These are phyloP conservation scores for Scaptomyza graminum DNA, from an alignment of 1,140 invertebrate genomes.

Conservation along the genomic window DNA sequence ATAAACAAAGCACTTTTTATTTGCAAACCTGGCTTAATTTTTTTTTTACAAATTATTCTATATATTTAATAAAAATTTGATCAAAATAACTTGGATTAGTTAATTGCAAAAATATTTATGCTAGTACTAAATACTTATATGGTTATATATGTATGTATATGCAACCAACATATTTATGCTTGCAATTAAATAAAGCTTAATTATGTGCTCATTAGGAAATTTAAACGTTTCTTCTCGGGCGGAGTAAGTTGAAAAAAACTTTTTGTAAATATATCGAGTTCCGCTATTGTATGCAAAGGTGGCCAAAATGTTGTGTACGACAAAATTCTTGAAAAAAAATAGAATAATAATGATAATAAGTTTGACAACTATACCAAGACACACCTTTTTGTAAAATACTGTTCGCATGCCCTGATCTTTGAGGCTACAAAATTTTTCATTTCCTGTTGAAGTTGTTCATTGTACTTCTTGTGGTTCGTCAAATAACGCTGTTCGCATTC, in stretches of 20 bases:
- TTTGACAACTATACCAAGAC: neutral
- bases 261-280: constrained; percentile 40
- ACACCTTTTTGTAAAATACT: constrained; percentile 46
- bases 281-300: constrained; percentile 49
- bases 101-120: constrained; percentile 15
- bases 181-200: constrained; percentile 32
- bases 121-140: neutral
- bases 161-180: constrained; percentile 13
- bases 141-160: too few relatives aligned
- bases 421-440: constrained; percentile 23
- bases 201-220: constrained; percentile 49
- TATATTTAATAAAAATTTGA: too few relatives aligned
- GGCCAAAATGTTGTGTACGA: constrained; percentile 53
- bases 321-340: constrained; percentile 25
- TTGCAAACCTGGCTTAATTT: too few relatives aligned
- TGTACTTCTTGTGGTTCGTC: constrained; percentile 22
- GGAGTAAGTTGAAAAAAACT: constrained; percentile 50
- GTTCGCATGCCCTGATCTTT: constrained; percentile 9
- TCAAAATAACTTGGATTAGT: neutral
- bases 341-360: neutral
- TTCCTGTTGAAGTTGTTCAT: constrained; percentile 36
- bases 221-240: constrained; percentile 31
- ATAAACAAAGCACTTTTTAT: too few relatives aligned
- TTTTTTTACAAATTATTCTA: too few relatives aligned
- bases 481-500: constrained; percentile 33